Base-by-base conservation (phyloP, 2,888 invertebrate species). In the Acanthosoma haemorrhoidale region DNA sequence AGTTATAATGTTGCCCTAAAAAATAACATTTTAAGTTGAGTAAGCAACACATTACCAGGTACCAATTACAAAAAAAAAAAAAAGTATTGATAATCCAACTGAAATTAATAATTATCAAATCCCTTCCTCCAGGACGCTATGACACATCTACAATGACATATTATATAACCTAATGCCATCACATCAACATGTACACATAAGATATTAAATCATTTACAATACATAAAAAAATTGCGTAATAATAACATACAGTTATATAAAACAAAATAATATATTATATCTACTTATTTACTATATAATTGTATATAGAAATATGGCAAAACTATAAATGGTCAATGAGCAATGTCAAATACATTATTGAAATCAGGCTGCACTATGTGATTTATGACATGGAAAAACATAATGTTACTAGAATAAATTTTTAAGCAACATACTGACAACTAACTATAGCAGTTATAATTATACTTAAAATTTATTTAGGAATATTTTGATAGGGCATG, bases 221-320 rank as follows among this genome's bases (percentile, higher is more conserved):
- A 64, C 31, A 64, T 64, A 64, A 39, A 58, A 41, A 41, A 31
- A 64, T 39, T 51, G 25, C 21, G 13, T 51, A 51, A 51, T 43
- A 41, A 43, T 51, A 51, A 51, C 51, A 51, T 51, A 51, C 4
- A 25, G 25, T 51, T 51, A 25, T 51, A 32, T 32, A 51, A 25
- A 51, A 25, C 13, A 51, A 25, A 64, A 39, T 39, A 64, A 38
- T 25, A 64, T 31, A 16, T 6, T 21, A n/a, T 4, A 38, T 29
- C 18, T 41, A 64, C 39, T 41, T 25, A 38, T 41, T 38, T n/a
- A 61, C 61, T 61, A 25, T 15, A 43, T 25, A 51, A 25, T 4
- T 51, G 29, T 51, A 51, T 25, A 51, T 51, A 51, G 25, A 51
- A 41, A 64, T 64, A 64, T 64, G 64, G 64, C 64, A 64, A 64